Percentiles rank a stretch among this genome's conserved stretches.
Conservation (phyloP, 2,113 vertebrate genomes). For the Uria aalge region DNA sequence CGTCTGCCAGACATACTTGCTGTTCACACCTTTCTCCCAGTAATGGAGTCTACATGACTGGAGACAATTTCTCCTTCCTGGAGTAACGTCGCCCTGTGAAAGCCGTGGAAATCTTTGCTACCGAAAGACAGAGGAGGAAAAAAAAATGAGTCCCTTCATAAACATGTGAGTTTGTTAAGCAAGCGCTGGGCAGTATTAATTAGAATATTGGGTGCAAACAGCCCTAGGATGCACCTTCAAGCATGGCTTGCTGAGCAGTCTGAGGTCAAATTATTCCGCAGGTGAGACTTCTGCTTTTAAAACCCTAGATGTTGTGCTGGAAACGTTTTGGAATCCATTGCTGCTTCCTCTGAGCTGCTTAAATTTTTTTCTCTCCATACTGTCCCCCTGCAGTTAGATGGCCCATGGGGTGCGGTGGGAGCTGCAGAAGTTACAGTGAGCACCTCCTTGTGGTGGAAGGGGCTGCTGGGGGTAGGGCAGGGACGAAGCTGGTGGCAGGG, state of each 20-base stretch:
- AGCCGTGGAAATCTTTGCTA: constrained; percentile 14
- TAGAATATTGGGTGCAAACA: not conserved
- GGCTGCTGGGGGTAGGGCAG: not conserved
- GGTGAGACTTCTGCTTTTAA: not conserved
- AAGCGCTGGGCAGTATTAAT: constrained; percentile 9
- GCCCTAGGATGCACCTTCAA: not conserved
- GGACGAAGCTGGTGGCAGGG: not conserved
- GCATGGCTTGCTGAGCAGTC: not conserved
- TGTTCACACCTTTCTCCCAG: constrained; percentile 65
- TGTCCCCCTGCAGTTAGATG: not conserved
- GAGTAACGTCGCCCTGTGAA: not conserved
- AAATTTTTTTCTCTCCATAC: fast-evolving
- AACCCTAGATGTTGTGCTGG: not conserved
- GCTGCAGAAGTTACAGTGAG: not conserved
- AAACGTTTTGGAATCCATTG: not conserved
- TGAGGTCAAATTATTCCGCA: not conserved
- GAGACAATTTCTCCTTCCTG: constrained; percentile 54
- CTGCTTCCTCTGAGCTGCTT: not conserved
- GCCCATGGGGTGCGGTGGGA: not conserved
- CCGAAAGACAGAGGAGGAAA: not conserved
- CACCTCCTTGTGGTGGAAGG: not conserved
- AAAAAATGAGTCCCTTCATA: not conserved
- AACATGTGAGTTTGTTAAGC: not conserved
- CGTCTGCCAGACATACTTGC: constrained; percentile 55
- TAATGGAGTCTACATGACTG: constrained; percentile 62